These are phyloP conservation scores for Scaptomyza montana DNA, from an alignment of 1,140 invertebrate species.

Conservation along the genomic window DNA sequence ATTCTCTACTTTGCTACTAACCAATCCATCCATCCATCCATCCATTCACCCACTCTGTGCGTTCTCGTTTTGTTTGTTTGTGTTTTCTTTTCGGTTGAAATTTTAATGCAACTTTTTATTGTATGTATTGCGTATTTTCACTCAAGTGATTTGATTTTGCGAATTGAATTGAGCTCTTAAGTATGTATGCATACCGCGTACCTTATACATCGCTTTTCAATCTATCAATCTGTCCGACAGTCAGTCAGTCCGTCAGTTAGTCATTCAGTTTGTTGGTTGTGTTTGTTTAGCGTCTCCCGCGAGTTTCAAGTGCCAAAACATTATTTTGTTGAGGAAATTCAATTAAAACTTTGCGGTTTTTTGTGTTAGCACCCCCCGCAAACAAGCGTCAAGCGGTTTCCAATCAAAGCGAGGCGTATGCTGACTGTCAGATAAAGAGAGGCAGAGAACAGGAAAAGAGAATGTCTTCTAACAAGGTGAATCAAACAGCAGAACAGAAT, in stretches of 20 bases:
- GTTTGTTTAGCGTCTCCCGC: slow-evolving; percentile 79
- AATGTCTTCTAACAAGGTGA: background rate
- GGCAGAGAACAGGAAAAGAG: background rate
- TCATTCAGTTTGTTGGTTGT: slow-evolving; percentile 50
- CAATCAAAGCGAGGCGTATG: slow-evolving; percentile 72
- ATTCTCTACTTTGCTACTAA: background rate
- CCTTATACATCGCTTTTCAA: slow-evolving; percentile 41
- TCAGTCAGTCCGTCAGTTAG: slow-evolving; percentile 49
- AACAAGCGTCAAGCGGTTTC: slow-evolving; percentile 71
- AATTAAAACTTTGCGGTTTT: slow-evolving; percentile 81
- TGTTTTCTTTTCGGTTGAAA: slow-evolving; percentile 33
- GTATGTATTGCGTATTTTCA: slow-evolving; percentile 68
- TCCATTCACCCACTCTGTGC: background rate
- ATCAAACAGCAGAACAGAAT: background rate
- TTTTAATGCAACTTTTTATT: slow-evolving; percentile 56
- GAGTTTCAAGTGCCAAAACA: slow-evolving; percentile 80
- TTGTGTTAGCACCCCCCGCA: slow-evolving; percentile 52
- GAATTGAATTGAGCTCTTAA: slow-evolving; percentile 67
- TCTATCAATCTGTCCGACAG: slow-evolving; percentile 34
- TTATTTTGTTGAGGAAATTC: slow-evolving; percentile 80
- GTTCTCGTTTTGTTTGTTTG: slow-evolving; percentile 40
- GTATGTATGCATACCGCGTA: slow-evolving; percentile 73
- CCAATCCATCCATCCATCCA: slow-evolving; percentile 1
- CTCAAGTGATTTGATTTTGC: slow-evolving; percentile 81
- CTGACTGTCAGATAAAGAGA: slow-evolving; percentile 6